Percentiles rank a stretch among this genome's conserved stretches.
phyloP scores from a whole-genome alignment of 2,113 vertebrate species.

The Leptodactylus fuscus region DNA sequence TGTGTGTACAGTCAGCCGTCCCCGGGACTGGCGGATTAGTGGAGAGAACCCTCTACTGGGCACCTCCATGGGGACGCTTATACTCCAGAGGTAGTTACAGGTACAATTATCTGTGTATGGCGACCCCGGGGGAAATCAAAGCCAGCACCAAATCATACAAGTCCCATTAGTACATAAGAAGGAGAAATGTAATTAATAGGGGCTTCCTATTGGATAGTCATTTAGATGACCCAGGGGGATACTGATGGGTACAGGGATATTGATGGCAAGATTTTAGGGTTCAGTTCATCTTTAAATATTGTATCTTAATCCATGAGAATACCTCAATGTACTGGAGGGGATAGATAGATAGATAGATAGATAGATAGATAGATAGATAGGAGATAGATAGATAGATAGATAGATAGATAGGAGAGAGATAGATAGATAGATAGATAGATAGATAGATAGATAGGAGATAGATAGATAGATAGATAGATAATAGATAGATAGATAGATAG shows the following conservation, averaged over 20 bases:
- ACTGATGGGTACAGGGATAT: neutral
- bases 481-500: no score
- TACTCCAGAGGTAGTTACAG: neutral
- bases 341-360: no score
- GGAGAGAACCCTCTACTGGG: constrained; percentile 1
- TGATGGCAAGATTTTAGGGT: neutral
- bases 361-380: no score
- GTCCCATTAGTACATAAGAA: constrained; percentile 26
- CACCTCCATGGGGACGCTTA: neutral
- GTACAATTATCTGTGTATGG: constrained; percentile 16
- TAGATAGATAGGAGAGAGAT: no score
- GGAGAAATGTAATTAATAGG: constrained; percentile 7
- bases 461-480: no score
- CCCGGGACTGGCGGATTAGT: neutral
- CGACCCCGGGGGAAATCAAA: constrained; percentile 26
- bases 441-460: no score
- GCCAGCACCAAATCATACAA: neutral
- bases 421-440: no score
- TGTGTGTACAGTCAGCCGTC: neutral
- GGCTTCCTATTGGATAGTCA: constrained; percentile 20
- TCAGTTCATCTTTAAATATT: neutral
- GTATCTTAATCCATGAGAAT: neutral
- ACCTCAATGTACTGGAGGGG: neutral
- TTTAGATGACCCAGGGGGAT: neutral
- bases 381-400: no score